A percentile compares a stretch with the other conserved stretches of the same genome.
These are phyloP conservation scores for Volucella inanis DNA, from an alignment of 2,888 invertebrate species.

Conservation along the genomic window DNA sequence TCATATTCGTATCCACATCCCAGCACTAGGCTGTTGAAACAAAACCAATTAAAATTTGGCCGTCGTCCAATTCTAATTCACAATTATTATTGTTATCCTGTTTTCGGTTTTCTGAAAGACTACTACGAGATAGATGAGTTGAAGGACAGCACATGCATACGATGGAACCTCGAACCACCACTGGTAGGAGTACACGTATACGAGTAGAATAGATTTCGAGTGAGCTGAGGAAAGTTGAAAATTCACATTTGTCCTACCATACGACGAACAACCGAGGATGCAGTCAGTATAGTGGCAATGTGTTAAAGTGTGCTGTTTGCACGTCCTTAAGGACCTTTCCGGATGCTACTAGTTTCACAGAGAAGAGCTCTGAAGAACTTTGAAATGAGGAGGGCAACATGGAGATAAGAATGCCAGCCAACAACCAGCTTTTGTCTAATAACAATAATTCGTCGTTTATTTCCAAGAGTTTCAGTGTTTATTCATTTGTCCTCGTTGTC, in stretches of 20 bases:
- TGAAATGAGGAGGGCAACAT: conserved; percentile 19
- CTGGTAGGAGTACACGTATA: no score
- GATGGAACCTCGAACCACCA: background rate
- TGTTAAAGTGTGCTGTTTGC: conserved; percentile 69
- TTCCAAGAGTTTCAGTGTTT: conserved; percentile 49
- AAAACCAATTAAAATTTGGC: conserved; percentile 75
- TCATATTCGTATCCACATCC: background rate
- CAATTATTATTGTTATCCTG: conserved; percentile 75
- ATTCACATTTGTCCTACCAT: conserved; percentile 44
- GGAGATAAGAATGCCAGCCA: conserved; percentile 64
- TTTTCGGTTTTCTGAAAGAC: conserved; percentile 55
- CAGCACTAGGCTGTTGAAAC: conserved; percentile 70
- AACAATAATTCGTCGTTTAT: conserved; percentile 67
- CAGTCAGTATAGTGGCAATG: conserved; percentile 35
- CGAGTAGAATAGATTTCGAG: background rate
- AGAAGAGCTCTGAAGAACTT: conserved; percentile 34
- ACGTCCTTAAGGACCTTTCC: conserved; percentile 45
- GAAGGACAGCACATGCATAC: conserved; percentile 31
- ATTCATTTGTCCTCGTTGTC: conserved; percentile 9
- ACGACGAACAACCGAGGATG: background rate
- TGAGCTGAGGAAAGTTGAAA: conserved; percentile 28
- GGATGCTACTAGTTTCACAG: background rate
- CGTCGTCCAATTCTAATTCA: conserved; percentile 74
- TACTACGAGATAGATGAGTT: conserved; percentile 39
- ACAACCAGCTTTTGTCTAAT: conserved; percentile 67